These are phyloP conservation scores for Nephrotoma guestfalica DNA, from an alignment of 2,888 invertebrate species.

Conservation along the genomic window DNA sequence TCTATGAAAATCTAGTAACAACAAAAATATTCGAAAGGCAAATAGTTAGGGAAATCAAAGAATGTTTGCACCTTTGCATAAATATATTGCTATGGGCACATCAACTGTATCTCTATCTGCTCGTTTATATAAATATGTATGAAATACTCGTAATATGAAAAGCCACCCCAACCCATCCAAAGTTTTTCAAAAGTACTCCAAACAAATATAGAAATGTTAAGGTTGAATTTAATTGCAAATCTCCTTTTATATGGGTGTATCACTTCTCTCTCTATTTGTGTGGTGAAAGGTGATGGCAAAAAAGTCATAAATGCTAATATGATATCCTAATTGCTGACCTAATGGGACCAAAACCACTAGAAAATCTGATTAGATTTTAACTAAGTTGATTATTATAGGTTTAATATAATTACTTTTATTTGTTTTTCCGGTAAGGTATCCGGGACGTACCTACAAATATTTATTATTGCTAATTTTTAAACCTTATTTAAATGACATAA, in stretches of 20 bases:
- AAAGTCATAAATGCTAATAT: neutral
- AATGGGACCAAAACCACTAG: neutral
- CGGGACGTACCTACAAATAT: neutral
- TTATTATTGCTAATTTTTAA: neutral
- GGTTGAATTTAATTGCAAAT: neutral
- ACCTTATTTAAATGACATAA: neutral
- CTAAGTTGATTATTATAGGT: neutral
- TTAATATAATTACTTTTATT: neutral
- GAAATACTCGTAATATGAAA: too few relatives aligned
- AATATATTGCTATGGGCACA: too few relatives aligned
- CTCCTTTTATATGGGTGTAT: neutral
- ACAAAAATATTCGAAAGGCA: neutral
- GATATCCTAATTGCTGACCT: neutral
- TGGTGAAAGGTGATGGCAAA: neutral
- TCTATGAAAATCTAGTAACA: neutral
- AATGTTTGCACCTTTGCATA: too few relatives aligned
- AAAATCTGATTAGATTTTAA: neutral
- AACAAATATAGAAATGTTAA: neutral
- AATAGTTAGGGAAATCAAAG: too few relatives aligned
- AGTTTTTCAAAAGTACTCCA: neutral
- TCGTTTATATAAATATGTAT: too few relatives aligned
- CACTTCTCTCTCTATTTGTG: too few relatives aligned
- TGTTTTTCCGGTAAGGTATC: neutral
- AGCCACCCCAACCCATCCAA: neutral
- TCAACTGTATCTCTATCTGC: too few relatives aligned